A percentile compares a stretch with the other conserved stretches of the same genome.
These are phyloP conservation scores for Dasypus novemcinctus DNA, from an alignment of 2,113 vertebrate genomes.

Conservation along the genomic window DNA sequence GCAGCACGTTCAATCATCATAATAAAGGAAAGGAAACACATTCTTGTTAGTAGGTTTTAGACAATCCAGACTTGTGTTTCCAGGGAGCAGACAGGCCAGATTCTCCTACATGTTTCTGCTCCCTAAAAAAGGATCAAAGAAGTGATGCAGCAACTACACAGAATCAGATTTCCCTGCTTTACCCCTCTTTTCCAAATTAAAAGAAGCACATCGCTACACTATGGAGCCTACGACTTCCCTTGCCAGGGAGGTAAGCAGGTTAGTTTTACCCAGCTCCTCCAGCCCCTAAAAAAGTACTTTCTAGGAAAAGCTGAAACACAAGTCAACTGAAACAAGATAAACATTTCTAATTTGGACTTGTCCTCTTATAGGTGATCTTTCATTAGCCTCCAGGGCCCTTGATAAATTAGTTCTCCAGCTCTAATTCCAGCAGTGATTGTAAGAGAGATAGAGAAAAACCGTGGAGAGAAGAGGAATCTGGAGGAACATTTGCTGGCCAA, in stretches of 20 bases:
- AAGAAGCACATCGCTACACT: accelerated
- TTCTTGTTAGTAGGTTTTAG: conserved; percentile 10
- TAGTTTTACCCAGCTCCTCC: not conserved
- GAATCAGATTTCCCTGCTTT: not conserved
- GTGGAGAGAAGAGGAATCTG: not conserved
- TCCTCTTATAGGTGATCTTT: conserved; percentile 52
- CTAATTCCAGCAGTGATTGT: not conserved
- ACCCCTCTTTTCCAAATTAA: not conserved
- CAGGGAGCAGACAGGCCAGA: not conserved
- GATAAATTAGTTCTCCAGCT: conserved; percentile 62
- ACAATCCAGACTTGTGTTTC: not conserved
- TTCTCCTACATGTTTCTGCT: not conserved
- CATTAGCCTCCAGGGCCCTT: conserved; percentile 18
- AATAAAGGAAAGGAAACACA: not conserved
- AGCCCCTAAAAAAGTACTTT: not conserved
- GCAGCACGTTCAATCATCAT: not conserved
- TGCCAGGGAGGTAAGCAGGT: not conserved
- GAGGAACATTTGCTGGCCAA: not conserved
- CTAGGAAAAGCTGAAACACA: not conserved
- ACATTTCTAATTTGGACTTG: conserved; percentile 59
- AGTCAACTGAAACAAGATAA: conserved; percentile 59
- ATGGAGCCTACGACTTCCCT: too few relatives aligned
- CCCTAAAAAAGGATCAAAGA: not conserved
- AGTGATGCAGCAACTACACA: not conserved
- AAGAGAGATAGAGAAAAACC: conserved; percentile 2